Conservation (phyloP, 1,140 invertebrate genomes). For the Caenorhabditis inopinata region DNA sequence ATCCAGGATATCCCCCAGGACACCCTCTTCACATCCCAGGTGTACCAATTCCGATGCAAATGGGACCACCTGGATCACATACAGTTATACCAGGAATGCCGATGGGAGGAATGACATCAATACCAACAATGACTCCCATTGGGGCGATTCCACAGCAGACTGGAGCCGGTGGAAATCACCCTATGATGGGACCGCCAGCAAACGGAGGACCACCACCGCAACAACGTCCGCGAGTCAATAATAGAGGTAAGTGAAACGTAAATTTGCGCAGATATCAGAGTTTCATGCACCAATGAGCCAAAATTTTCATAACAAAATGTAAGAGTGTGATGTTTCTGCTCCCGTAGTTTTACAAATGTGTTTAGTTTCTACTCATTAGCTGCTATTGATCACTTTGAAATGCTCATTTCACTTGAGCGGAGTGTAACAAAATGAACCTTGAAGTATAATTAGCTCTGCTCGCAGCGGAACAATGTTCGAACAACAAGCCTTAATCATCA, state of each 20-base stretch:
- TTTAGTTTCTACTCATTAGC: neutral
- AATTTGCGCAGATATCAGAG: neutral
- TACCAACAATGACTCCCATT: neutral
- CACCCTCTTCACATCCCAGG: neutral
- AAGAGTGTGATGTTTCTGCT: neutral
- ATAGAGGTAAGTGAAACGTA: neutral
- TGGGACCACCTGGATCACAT: conserved; percentile 1
- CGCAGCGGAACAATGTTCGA: too few species aligned
- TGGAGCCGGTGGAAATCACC: neutral
- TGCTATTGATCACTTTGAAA: neutral
- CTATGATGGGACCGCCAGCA: neutral
- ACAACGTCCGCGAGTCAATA: neutral
- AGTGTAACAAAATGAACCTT: too few species aligned
- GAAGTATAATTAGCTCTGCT: too few species aligned
- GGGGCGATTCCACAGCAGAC: neutral
- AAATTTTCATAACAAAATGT: too few species aligned
- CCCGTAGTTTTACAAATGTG: neutral
- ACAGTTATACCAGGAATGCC: neutral
- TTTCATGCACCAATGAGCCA: neutral
- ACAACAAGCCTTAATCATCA: too few species aligned
- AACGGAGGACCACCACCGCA: neutral
- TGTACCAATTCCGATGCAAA: neutral
- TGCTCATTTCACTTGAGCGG: too few species aligned
- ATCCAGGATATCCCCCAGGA: neutral
- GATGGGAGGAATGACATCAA: neutral